Conservation (phyloP, 2,888 invertebrate species). For the Prosopocoilus inquinatus region DNA sequence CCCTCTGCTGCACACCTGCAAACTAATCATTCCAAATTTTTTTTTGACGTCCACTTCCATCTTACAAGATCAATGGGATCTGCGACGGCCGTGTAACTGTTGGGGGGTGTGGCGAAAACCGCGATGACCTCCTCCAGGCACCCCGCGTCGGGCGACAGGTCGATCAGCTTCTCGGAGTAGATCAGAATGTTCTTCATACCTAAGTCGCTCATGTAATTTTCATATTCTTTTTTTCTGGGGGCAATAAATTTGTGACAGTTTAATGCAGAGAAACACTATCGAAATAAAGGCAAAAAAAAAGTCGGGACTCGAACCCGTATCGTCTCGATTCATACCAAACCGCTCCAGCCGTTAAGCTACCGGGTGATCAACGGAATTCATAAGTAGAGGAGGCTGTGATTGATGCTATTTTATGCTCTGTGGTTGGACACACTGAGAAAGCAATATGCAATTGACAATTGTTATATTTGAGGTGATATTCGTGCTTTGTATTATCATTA, state of each 20-base stretch:
- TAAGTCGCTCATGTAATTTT: conserved; percentile 64
- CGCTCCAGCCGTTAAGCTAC: too few species aligned
- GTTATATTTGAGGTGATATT: too few species aligned
- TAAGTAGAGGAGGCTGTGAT: too few species aligned
- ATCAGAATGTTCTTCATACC: conserved; percentile 62
- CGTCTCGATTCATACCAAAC: too few species aligned
- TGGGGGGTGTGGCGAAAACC: conserved; percentile 74
- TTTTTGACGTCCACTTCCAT: not conserved
- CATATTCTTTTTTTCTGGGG: conserved; percentile 63
- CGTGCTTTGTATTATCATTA: too few species aligned
- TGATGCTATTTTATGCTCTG: too few species aligned
- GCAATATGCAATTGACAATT: too few species aligned
- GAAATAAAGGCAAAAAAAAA: conserved; percentile 1
- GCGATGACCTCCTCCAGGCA: conserved; percentile 62
- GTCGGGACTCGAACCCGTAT: not conserved
- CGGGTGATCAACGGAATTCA: too few species aligned
- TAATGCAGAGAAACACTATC: not conserved
- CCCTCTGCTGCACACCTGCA: conserved; percentile 66
- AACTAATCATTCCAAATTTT: too few species aligned
- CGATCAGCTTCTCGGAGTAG: conserved; percentile 54
- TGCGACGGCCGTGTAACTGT: conserved; percentile 75
- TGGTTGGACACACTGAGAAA: too few species aligned
- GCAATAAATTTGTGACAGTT: not conserved
- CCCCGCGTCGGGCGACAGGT: conserved; percentile 52
- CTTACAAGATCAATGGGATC: conserved; percentile 74